These are phyloP conservation scores for Anastrepha obliqua DNA, from an alignment of 1,140 invertebrate genomes.

Conservation along the genomic window DNA sequence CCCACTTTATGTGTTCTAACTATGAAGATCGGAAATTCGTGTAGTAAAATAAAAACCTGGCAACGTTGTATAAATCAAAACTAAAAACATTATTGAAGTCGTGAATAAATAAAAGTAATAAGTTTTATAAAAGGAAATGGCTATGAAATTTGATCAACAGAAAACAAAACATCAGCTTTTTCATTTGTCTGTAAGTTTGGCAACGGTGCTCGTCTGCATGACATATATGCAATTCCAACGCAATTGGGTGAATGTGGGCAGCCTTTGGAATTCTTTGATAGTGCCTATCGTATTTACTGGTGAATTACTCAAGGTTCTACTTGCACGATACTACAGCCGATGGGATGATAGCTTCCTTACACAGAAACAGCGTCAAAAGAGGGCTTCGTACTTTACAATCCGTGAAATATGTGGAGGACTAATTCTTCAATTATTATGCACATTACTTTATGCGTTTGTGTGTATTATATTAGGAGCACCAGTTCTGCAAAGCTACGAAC, in stretches of 20 bases:
- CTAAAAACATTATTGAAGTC: constrained; percentile 1
- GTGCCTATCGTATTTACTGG: constrained; percentile 72
- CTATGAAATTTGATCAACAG: constrained; percentile 69
- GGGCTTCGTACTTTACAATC: constrained; percentile 66
- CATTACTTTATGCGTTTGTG: constrained; percentile 68
- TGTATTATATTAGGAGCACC: constrained; percentile 73
- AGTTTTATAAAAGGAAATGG: constrained; percentile 61
- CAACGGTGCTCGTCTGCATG: constrained; percentile 71
- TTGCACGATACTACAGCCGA: constrained; percentile 67
- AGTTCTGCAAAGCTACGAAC: constrained; percentile 70
- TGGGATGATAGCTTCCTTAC: constrained; percentile 66
- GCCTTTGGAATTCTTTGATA: constrained; percentile 71
- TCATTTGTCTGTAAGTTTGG: constrained; percentile 69
- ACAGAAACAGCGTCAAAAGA: constrained; percentile 67
- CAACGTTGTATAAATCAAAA: neutral
- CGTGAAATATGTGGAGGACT: constrained; percentile 66
- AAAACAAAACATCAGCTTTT: constrained; percentile 73
- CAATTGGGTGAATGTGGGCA: constrained; percentile 70
- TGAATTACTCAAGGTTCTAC: constrained; percentile 68
- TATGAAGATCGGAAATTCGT: no score
- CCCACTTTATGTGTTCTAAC: no score
- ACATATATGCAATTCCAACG: constrained; percentile 70
- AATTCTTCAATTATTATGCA: constrained; percentile 68
- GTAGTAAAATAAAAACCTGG: neutral
- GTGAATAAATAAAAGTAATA: neutral